A percentile compares a stretch with the other conserved stretches of the same genome.
phyloP scores from a whole-genome alignment of 2,113 vertebrate species.

The Probosciger aterrimus region DNA sequence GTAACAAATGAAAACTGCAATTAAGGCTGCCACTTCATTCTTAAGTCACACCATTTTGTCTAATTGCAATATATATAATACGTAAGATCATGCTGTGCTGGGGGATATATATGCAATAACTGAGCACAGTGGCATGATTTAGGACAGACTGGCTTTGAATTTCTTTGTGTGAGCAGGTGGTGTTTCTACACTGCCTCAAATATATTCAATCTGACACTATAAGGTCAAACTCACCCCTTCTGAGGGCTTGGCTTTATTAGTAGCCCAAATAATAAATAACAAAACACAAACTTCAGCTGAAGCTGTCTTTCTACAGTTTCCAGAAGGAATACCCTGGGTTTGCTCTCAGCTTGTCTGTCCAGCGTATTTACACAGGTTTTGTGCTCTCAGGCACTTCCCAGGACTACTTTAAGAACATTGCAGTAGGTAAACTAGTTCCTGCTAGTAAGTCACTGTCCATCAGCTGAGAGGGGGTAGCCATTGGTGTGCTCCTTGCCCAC shows the following conservation, averaged over 20 bases:
- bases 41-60: conserved; percentile 67
- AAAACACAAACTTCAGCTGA: conserved; percentile 44
- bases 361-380: background rate
- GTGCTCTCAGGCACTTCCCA: background rate
- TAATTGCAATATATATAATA: conserved; percentile 74
- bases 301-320: conserved; percentile 38
- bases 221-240: conserved; percentile 67
- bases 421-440: background rate
- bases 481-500: background rate
- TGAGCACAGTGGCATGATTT: conserved; percentile 67
- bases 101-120: conserved; percentile 70
- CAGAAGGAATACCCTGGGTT: conserved; percentile 4
- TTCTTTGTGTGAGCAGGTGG: conserved; percentile 70
- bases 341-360: background rate
- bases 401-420: background rate
- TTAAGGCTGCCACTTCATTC: conserved; percentile 69
- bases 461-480: background rate
- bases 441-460: background rate
- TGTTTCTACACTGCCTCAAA: conserved; percentile 64
- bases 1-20: conserved; percentile 63
- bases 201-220: conserved; percentile 69
- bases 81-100: conserved; percentile 72
- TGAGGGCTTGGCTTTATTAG: conserved; percentile 60
- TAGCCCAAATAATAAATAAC: conserved; percentile 52
- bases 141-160: conserved; percentile 68